phyloP scores from a whole-genome alignment of 2,113 vertebrate species.

The Muscicapa adusta region DNA sequence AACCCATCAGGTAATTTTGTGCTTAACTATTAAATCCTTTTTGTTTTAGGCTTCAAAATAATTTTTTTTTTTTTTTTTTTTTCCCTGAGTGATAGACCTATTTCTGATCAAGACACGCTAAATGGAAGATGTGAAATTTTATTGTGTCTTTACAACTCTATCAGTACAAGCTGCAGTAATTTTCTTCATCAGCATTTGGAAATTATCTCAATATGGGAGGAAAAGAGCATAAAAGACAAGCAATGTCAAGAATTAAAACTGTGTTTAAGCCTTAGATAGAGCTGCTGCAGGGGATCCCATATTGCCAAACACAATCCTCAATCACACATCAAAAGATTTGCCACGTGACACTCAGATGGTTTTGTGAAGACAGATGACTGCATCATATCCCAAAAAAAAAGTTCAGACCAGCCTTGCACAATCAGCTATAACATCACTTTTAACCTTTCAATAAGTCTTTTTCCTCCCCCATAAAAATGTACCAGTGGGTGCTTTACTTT shows the following conservation, averaged over 20 bases:
- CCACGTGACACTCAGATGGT: background rate
- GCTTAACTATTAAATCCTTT: background rate
- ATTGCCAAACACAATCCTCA: background rate
- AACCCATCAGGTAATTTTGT: constrained; percentile 30
- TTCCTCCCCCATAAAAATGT: background rate
- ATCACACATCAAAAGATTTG: background rate
- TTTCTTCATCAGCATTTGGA: background rate
- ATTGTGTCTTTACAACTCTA: constrained; percentile 9
- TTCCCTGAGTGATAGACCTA: constrained; percentile 6
- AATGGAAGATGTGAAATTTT: constrained; percentile 30
- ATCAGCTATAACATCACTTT: background rate
- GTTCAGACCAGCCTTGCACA: background rate
- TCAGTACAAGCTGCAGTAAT: background rate
- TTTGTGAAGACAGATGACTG: background rate
- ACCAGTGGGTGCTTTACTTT: background rate
- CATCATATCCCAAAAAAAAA: background rate
- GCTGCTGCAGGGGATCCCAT: background rate
- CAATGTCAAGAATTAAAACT: background rate
- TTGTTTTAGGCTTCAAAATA: constrained; percentile 38
- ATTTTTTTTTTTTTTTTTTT: constrained; percentile 34
- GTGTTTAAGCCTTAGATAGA: background rate
- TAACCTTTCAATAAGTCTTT: background rate
- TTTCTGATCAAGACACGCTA: constrained; percentile 34
- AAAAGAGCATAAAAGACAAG: background rate
- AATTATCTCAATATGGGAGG: constrained; percentile 7